A percentile compares a stretch with the other conserved stretches of the same genome.
phyloP scores from a whole-genome alignment of 2,888 invertebrate species.

The Nomada flava region DNA sequence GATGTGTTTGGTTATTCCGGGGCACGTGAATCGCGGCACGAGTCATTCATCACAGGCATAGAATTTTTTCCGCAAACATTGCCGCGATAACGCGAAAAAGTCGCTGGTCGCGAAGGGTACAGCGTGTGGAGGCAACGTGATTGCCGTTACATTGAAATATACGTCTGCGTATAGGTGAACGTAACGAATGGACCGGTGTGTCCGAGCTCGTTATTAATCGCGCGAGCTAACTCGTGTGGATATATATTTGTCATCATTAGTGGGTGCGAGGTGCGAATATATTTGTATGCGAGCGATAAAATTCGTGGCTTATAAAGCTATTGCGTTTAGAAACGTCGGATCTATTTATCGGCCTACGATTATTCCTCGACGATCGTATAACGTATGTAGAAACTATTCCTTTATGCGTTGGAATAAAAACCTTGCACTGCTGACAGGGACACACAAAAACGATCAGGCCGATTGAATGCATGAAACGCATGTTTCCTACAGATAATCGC shows the following conservation, averaged over 20 bases:
- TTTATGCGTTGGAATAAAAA: no score
- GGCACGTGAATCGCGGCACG: slow-evolving; percentile 19
- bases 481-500: no score
- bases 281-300: slow-evolving; percentile 55
- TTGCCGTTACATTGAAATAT: slow-evolving; percentile 67
- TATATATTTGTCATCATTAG: slow-evolving; percentile 73
- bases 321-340: slow-evolving; percentile 48
- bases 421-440: no score
- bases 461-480: no score
- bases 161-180: slow-evolving; percentile 63
- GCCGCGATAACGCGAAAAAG: slow-evolving; percentile 33
- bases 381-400: neutral
- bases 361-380: neutral
- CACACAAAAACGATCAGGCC: no score
- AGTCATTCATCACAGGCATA: slow-evolving; percentile 29
- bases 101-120: slow-evolving; percentile 34
- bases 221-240: slow-evolving; percentile 52
- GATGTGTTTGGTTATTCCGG: slow-evolving; percentile 31
- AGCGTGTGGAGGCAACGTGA: slow-evolving; percentile 46
- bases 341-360: slow-evolving; percentile 44
- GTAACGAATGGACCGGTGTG: slow-evolving; percentile 66
- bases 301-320: slow-evolving; percentile 54
- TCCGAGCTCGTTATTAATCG: slow-evolving; percentile 68
- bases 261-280: slow-evolving; percentile 56
- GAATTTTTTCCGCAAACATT: slow-evolving; percentile 12